Percentiles rank a stretch among this genome's conserved stretches.
Conservation (phyloP, 2,797 vertebrate species). For the Falco novaeseelandiae region DNA sequence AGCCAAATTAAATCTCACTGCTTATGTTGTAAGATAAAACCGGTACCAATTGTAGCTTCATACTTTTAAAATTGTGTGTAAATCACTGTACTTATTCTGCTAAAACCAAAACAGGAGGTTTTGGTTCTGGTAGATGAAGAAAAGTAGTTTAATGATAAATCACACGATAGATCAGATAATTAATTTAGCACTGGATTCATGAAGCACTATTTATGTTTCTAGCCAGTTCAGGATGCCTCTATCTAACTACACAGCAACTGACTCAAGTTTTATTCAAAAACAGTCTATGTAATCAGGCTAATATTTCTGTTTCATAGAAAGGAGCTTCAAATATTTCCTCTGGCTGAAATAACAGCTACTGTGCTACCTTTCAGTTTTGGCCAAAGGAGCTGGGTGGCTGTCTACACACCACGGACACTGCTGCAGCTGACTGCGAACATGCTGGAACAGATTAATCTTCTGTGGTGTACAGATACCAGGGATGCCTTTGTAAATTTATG, state of each 20-base stretch:
- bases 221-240: neutral
- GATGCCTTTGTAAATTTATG: neutral
- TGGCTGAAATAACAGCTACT: neutral
- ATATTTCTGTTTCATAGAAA: neutral
- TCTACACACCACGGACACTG: rapidly evolving
- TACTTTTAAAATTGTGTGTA: neutral
- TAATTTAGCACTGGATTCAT: neutral
- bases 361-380: neutral
- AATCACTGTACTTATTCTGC: neutral
- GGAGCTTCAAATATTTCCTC: neutral
- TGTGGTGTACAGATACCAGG: rapidly evolving
- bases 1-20: neutral
- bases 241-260: neutral
- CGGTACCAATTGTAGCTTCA: neutral
- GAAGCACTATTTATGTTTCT: neutral
- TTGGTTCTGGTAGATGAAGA: neutral
- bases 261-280: neutral
- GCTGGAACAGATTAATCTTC: neutral
- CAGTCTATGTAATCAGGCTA: neutral
- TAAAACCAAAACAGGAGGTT: neutral
- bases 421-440: neutral
- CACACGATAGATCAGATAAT: neutral
- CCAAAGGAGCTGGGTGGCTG: neutral
- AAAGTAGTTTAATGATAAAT: neutral
- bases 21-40: neutral